Percentiles rank a stretch among this genome's conserved stretches.
phyloP scores from a whole-genome alignment of 2,113 vertebrate genomes.

The Cynopterus brachyotis region DNA sequence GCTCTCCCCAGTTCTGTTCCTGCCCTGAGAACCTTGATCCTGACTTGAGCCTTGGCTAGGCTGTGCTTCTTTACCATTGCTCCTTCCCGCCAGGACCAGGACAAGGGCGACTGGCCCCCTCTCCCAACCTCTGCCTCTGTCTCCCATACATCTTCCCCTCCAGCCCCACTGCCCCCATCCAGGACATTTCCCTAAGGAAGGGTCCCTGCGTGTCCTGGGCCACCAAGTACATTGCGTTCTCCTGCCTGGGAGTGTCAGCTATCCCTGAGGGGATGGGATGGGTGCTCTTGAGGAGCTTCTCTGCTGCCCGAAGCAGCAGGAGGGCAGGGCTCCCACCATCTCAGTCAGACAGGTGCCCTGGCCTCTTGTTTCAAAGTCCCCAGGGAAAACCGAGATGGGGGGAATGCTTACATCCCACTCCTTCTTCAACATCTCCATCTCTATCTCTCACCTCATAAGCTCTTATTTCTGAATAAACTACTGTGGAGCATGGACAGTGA shows the following conservation, averaged over 20 bases:
- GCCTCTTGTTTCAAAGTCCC: background rate
- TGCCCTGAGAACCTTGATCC: background rate
- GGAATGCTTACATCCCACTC: background rate
- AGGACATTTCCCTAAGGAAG: background rate
- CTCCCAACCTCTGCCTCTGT: background rate
- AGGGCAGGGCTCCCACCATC: background rate
- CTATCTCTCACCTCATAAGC: background rate
- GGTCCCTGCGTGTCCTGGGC: background rate
- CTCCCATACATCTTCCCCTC: background rate
- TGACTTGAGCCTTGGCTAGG: rapidly evolving
- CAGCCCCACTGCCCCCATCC: background rate
- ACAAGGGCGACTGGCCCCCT: rapidly evolving
- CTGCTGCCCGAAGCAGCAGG: background rate
- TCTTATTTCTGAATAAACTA: background rate
- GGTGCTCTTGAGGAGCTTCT: background rate
- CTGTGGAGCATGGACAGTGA: rapidly evolving
- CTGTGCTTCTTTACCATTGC: no score
- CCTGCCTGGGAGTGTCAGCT: background rate
- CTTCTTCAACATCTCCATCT: background rate
- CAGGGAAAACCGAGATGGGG: background rate
- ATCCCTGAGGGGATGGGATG: background rate
- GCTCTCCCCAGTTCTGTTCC: no score
- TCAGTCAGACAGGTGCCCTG: background rate
- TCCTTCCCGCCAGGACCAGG: background rate
- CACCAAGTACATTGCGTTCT: no score